A percentile compares a stretch with the other conserved stretches of the same genome.
phyloP scores from a whole-genome alignment of 2,113 vertebrate genomes.

The Rattus norvegicus region DNA sequence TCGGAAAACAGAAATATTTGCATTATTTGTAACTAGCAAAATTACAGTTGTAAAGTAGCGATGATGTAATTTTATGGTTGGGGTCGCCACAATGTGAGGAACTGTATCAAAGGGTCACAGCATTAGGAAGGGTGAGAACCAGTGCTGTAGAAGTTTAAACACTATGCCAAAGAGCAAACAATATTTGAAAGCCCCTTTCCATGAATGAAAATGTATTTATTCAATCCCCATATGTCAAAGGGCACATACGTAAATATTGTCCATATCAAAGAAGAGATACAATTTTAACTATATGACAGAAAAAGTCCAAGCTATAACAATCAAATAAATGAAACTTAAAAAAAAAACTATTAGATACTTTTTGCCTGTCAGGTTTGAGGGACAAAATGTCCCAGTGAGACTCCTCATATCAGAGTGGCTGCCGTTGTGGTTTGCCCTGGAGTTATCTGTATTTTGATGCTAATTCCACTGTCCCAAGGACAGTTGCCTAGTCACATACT shows the following conservation, averaged over 20 bases:
- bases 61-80: not conserved
- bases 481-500: too few species aligned
- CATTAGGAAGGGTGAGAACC: not conserved
- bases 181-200: not conserved
- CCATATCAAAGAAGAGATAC: conserved; percentile 20
- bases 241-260: not conserved
- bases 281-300: not conserved
- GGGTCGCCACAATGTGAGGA: not conserved
- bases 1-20: not conserved
- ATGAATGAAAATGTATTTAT: not conserved
- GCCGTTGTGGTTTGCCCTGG: too few species aligned
- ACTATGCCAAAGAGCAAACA: conserved; percentile 10
- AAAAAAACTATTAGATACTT: not conserved
- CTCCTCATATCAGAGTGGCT: not conserved
- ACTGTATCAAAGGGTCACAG: not conserved
- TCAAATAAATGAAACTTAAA: conserved; percentile 17
- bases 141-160: not conserved
- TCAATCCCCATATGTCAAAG: not conserved
- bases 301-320: conserved; percentile 8
- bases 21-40: not conserved
- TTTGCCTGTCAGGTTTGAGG: not conserved
- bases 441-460: too few species aligned
- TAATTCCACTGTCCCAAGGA: too few species aligned
- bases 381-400: not conserved
- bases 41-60: not conserved